These are phyloP conservation scores for Puffinus mauretanicus DNA, from an alignment of 2,113 vertebrate species.

Conservation along the genomic window DNA sequence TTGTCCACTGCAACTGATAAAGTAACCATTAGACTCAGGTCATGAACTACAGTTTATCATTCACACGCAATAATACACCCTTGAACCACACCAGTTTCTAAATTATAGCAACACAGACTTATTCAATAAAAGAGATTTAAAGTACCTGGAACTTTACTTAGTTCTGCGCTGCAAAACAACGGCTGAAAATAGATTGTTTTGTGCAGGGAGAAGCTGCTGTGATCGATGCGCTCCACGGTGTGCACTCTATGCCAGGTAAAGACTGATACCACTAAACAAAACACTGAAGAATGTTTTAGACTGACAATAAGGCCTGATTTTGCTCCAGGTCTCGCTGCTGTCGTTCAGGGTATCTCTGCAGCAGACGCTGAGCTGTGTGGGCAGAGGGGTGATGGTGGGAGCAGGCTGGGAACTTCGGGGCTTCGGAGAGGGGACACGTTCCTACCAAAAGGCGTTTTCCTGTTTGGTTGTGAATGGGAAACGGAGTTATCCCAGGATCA, in stretches of 20 bases:
- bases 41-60: slow-evolving; percentile 70
- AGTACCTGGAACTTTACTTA: background rate
- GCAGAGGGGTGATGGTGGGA: background rate
- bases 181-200: background rate
- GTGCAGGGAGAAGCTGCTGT: background rate
- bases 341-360: background rate
- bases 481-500: slow-evolving; percentile 16
- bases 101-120: slow-evolving; percentile 17
- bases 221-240: background rate
- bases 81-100: background rate
- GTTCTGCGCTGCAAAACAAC: background rate
- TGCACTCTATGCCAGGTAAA: background rate
- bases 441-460: background rate
- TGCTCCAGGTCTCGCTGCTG: background rate
- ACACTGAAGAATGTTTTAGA: background rate
- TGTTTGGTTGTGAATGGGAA: slow-evolving; percentile 9
- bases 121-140: slow-evolving; percentile 4
- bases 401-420: background rate
- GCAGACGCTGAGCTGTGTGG: background rate
- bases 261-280: background rate
- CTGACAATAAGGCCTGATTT: background rate
- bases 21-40: slow-evolving; percentile 78
- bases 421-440: background rate
- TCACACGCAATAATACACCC: slow-evolving; percentile 50
- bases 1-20: slow-evolving; percentile 77